Evolutionary conservation across 37 sponge, comb jelly and placozoan genomes (phyloP), one percentile per base, ranked within the genome.

Genomic region (Petrosia ficiformis): DNA sequence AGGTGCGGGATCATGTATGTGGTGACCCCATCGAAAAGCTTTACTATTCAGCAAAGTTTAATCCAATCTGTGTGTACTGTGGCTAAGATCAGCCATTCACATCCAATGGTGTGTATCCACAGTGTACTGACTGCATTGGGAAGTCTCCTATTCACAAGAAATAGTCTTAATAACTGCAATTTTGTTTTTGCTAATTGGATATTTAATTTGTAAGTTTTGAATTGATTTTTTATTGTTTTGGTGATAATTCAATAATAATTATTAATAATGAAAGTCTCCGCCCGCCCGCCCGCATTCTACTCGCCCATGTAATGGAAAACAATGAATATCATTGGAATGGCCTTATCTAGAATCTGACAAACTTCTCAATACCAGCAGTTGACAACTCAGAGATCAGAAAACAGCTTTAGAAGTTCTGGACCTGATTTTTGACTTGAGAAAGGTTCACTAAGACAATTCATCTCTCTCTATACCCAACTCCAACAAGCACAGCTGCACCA

Each of bases 31-130:
- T 87, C 10, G 88, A 78, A 67, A 78, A 73, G 37, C 69, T 74
- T 57, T 87, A 87, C 67, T 81, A 65, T 72, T 76, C 82, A 25
- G 82, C 82, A 57, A 71, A 74, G 30, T 64, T 76, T 22, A 68
- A 67, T 19, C 71, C 83, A 22, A 78, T 88, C 25, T 88, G 82
- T 77, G 40, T 76, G 22, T 73, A 82, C 59, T 82, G 83, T 54
- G 73, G 71, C 32, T 24, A 6, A 31, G 77, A 83, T 0, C 44
- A 42, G 56, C 56, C 44, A 4, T 77, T 30, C 57, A 67, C 68
- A 44, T 40, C 59, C 4, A 56, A 74, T 57, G 75, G 35, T 6
- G 44, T 29, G 54, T 82, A 65, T 48, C 74, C 69, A 36, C 68
- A 74, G 16, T 82, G 75, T 73, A 52, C 29, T 5, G 1, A 2